Evolutionary conservation across 2,797 vertebrate genomes (phyloP).

Genomic region (Natrix natrix): DNA sequence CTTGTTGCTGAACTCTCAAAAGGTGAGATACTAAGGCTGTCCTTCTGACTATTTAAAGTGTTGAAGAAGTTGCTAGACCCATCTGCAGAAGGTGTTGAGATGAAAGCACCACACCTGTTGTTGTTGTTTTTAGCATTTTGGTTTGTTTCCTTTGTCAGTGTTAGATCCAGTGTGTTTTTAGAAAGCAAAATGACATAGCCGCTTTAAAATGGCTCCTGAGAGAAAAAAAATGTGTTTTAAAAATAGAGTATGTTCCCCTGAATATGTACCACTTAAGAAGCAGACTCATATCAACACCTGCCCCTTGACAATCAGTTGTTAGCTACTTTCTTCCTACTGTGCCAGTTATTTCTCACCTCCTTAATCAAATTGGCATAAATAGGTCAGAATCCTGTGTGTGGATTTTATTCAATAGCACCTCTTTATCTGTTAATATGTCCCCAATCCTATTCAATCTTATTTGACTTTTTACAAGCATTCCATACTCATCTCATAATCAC

Average conservation of each 20-base stretch:
- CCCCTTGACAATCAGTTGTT: constrained; percentile 45
- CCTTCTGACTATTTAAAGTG: neutral
- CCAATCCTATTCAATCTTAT: constrained; percentile 51
- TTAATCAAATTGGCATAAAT: constrained; percentile 62
- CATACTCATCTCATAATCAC: constrained; percentile 45
- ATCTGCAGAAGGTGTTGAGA: constrained; percentile 14
- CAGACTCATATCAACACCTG: neutral
- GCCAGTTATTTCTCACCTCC: constrained; percentile 47
- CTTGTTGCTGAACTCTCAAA: constrained; percentile 5
- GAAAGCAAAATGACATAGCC: neutral
- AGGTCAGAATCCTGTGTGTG: constrained; percentile 37
- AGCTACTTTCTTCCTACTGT: constrained; percentile 38
- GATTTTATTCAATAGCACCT: constrained; percentile 49
- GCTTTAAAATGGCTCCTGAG: constrained; percentile 18
- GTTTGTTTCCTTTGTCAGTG: constrained; percentile 24
- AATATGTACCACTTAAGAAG: constrained; percentile 10
- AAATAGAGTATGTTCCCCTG: constrained; percentile 4
- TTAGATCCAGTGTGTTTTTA: constrained; percentile 31
- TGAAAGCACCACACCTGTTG: constrained; percentile 16
- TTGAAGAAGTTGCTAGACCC: constrained; percentile 24
- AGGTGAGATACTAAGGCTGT: neutral
- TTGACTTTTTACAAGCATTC: constrained; percentile 41
- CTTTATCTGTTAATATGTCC: constrained; percentile 61
- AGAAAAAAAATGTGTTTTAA: constrained; percentile 9
- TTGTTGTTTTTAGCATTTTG: constrained; percentile 12